These are phyloP conservation scores for Strigamia transsilvanica DNA, from an alignment of 2,888 invertebrate species.

Conservation along the genomic window DNA sequence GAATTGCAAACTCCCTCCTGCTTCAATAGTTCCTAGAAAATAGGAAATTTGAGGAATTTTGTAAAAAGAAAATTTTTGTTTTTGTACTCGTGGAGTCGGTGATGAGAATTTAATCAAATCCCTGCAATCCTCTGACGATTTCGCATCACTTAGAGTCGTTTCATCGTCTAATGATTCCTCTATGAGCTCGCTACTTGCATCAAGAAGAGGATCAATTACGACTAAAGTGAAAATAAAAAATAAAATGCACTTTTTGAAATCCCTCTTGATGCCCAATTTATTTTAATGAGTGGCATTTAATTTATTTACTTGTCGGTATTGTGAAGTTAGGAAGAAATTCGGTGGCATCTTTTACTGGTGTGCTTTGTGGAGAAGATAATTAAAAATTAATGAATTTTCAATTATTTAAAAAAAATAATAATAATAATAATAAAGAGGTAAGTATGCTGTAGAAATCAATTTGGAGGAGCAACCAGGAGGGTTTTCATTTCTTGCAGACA, in stretches of 20 bases:
- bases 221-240: neutral
- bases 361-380: too few relatives aligned
- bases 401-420: too few relatives aligned
- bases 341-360: neutral
- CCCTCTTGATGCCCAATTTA: neutral
- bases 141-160: neutral
- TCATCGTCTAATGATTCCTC: neutral
- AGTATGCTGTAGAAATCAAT: too few relatives aligned
- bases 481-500: too few relatives aligned
- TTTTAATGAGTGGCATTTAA: neutral
- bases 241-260: neutral
- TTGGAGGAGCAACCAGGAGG: too few relatives aligned
- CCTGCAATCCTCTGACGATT: neutral
- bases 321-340: neutral
- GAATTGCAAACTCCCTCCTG: constrained; percentile 18
- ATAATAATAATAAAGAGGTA: too few relatives aligned
- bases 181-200: neutral
- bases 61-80: neutral
- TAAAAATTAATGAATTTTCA: too few relatives aligned
- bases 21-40: constrained; percentile 8
- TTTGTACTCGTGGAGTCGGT: neutral
- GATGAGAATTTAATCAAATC: neutral
- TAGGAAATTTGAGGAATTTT: neutral
- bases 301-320: constrained; percentile 28
- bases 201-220: neutral